phyloP scores from a whole-genome alignment of 2,113 vertebrate species.

The Capra hircus region DNA sequence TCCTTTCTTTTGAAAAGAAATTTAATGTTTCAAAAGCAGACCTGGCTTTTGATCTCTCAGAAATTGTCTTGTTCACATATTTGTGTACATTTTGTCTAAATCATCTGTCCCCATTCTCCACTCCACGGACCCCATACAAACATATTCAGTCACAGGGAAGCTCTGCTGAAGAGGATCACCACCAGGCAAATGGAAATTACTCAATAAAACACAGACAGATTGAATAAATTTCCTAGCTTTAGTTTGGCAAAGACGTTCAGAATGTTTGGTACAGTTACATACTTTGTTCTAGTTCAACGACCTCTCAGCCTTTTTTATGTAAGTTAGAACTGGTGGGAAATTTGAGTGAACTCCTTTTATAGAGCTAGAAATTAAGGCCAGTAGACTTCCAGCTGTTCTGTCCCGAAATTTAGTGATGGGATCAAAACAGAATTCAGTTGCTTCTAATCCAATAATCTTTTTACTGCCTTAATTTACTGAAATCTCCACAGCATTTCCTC shows the following conservation, averaged over 20 bases:
- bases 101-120: neutral
- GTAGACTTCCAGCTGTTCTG: too few relatives aligned
- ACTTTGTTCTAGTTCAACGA: neutral
- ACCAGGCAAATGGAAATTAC: neutral
- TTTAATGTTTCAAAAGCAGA: neutral
- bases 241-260: neutral
- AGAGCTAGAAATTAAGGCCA: neutral
- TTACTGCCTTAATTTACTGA: neutral
- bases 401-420: neutral
- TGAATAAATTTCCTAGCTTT: neutral
- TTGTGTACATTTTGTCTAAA: neutral
- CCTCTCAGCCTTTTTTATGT: neutral
- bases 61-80: neutral
- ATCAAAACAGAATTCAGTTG: neutral
- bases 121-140: fast-evolving
- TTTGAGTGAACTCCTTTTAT: neutral
- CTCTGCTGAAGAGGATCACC: neutral
- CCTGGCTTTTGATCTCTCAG: neutral
- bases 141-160: neutral
- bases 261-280: neutral
- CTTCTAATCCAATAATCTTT: neutral
- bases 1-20: neutral
- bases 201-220: neutral
- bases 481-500: neutral
- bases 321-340: neutral